A percentile compares a stretch with the other conserved stretches of the same genome.
These are phyloP conservation scores for Myioborus miniatus DNA, from an alignment of 2,797 vertebrate genomes.

Conservation along the genomic window DNA sequence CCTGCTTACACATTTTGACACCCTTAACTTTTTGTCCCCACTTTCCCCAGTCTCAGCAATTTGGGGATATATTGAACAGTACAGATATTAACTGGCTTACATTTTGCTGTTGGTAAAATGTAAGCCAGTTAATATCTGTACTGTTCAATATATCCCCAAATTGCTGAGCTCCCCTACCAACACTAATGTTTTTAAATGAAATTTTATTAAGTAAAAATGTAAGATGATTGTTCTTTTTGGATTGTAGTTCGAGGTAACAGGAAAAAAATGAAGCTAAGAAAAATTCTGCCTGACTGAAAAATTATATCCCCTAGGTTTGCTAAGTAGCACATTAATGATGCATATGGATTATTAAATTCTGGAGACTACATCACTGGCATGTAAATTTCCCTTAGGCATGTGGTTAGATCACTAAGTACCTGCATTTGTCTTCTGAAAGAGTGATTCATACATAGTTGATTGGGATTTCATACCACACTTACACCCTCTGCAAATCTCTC, in stretches of 20 bases:
- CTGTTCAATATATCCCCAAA: neutral
- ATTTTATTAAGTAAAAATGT: neutral
- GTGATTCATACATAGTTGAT: neutral
- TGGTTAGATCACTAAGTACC: neutral
- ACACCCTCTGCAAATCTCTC: neutral
- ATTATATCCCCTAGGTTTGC: neutral
- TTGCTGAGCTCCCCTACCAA: neutral
- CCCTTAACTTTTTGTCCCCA: neutral
- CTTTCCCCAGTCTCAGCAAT: neutral
- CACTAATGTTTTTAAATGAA: neutral
- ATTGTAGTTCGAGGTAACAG: neutral
- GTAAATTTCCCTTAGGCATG: neutral
- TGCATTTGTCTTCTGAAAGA: conserved; percentile 10
- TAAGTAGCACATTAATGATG: neutral
- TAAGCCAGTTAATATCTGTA: neutral
- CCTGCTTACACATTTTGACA: neutral
- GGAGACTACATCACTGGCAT: neutral
- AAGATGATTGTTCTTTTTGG: neutral
- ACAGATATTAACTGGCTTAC: too few relatives aligned
- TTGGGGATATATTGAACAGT: too few relatives aligned
- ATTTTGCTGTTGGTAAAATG: neutral
- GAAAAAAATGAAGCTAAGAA: neutral
- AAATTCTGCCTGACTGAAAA: neutral
- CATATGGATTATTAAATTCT: neutral
- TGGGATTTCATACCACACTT: neutral